phyloP scores from a whole-genome alignment of 2,113 vertebrate genomes.

The Spea bombifrons region DNA sequence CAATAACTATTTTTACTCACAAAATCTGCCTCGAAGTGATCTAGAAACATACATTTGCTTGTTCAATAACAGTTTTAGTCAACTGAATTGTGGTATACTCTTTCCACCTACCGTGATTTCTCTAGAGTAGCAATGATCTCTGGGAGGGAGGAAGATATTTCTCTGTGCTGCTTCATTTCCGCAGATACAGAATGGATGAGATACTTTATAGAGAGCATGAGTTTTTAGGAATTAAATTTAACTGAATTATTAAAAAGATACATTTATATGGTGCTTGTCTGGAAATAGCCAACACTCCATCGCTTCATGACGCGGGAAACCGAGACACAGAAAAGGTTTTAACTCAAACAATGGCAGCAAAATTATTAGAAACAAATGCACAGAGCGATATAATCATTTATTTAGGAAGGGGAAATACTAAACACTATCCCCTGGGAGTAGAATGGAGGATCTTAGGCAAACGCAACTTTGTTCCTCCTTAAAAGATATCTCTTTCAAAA shows the following conservation, averaged over 20 bases:
- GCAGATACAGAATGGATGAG: not conserved
- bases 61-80: conserved; percentile 32
- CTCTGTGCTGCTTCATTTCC: conserved; percentile 10
- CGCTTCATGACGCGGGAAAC: no score
- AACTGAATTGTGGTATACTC: conserved; percentile 27
- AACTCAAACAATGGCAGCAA: no score
- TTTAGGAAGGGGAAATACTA: no score
- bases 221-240: conserved; percentile 17
- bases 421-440: no score
- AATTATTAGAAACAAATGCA: no score
- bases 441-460: no score
- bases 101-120: conserved; percentile 7
- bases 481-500: no score
- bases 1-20: conserved; percentile 41
- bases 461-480: no score
- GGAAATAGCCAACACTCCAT: no score
- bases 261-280: no score
- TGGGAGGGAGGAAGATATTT: conserved; percentile 18
- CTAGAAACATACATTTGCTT: conserved; percentile 32
- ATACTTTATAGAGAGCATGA: conserved; percentile 1
- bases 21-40: conserved; percentile 38
- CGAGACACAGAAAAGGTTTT: no score
- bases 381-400: no score
- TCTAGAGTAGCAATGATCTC: conserved; percentile 28
- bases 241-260: not conserved